Evolutionary conservation across 2,797 vertebrate genomes (phyloP).

Genomic region (Botia kubotai): DNA sequence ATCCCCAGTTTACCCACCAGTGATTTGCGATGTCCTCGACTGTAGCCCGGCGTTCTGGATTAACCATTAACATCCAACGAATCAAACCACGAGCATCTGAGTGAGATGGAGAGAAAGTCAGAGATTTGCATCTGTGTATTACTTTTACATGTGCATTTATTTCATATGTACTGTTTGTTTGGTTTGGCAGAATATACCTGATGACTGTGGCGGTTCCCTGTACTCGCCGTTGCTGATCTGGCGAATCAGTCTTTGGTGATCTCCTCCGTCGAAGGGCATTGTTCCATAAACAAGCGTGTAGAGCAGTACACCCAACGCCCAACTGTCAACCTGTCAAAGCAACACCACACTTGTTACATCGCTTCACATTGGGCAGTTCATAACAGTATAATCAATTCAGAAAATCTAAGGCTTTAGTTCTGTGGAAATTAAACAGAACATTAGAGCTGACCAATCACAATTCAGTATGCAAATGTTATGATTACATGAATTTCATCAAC

Average conservation of each 20-base stretch:
- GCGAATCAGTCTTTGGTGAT: conserved; percentile 76
- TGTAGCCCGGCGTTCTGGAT: conserved; percentile 79
- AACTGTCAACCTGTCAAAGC: conserved; percentile 82
- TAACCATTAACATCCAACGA: conserved; percentile 83
- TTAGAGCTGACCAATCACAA: background rate
- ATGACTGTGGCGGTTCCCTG: conserved; percentile 79
- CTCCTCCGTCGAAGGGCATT: conserved; percentile 85
- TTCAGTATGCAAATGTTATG: background rate
- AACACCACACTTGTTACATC: conserved; percentile 3
- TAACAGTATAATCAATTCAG: too few species aligned
- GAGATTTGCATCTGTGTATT: background rate
- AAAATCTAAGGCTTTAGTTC: too few species aligned
- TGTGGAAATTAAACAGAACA: too few species aligned
- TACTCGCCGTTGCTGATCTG: conserved; percentile 83
- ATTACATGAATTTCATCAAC: background rate
- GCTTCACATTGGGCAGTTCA: background rate
- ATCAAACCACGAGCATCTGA: conserved; percentile 85
- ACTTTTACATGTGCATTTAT: background rate
- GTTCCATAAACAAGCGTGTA: conserved; percentile 84
- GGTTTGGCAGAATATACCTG: conserved; percentile 69
- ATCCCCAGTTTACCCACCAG: conserved; percentile 90
- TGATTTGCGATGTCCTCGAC: conserved; percentile 87
- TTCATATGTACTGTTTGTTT: background rate
- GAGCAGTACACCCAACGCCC: conserved; percentile 84
- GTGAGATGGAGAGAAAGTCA: background rate